Evolutionary conservation across 2,888 invertebrate genomes (phyloP).

Genomic region (Leptinotarsa rubiginosa): DNA sequence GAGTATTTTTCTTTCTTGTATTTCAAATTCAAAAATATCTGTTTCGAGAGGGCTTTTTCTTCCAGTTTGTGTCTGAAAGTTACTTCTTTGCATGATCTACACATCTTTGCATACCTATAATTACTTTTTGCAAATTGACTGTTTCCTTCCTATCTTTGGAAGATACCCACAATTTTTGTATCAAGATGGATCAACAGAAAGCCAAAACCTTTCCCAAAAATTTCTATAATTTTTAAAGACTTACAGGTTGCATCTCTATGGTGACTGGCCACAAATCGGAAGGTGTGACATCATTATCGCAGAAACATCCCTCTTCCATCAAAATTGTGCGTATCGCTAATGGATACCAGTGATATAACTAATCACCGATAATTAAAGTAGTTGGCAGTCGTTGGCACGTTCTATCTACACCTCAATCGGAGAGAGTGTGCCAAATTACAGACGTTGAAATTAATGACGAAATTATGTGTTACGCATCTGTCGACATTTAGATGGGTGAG

Average conservation of each 20-base stretch:
- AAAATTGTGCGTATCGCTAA: conserved; percentile 10
- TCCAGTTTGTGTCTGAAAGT: no score
- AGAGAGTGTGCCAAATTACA: conserved; percentile 41
- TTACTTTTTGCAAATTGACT: no score
- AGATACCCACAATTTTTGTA: no score
- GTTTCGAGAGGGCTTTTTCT: no score
- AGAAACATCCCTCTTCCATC: neutral
- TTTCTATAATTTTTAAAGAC: neutral
- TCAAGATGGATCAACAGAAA: no score
- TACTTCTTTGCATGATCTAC: no score
- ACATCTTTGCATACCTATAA: no score
- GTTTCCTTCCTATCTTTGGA: no score
- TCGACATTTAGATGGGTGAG: conserved; percentile 36
- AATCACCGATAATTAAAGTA: conserved; percentile 47
- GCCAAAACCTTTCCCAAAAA: no score
- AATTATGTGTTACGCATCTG: conserved; percentile 19
- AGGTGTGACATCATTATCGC: conserved; percentile 14
- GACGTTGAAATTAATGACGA: conserved; percentile 40
- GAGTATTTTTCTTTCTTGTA: no score
- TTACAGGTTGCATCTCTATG: neutral
- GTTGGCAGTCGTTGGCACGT: conserved; percentile 49
- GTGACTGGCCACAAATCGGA: conserved; percentile 3
- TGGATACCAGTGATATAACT: conserved; percentile 31
- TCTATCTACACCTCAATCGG: conserved; percentile 45
- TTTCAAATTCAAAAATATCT: no score